A percentile compares a stretch with the other conserved stretches of the same genome.
Conservation (phyloP, 2,113 vertebrate species). For the Cavia porcellus region DNA sequence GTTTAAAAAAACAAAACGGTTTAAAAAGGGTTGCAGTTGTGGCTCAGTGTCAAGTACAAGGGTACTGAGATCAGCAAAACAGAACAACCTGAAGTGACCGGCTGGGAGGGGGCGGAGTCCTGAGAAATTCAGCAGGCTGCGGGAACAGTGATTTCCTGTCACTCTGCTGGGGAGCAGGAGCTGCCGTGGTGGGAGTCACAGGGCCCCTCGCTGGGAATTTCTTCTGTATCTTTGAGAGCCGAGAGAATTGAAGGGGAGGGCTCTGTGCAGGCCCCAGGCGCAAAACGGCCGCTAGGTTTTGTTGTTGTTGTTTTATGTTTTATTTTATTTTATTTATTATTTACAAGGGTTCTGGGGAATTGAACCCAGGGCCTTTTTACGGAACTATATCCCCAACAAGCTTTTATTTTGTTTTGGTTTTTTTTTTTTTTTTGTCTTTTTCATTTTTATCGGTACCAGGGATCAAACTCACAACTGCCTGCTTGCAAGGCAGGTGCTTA, state of each 20-base stretch:
- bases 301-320: not conserved
- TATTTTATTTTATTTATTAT: not conserved
- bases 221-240: not conserved
- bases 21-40: not conserved
- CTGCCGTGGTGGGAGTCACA: not conserved
- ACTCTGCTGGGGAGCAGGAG: not conserved
- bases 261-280: not conserved
- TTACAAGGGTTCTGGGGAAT: not conserved
- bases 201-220: not conserved
- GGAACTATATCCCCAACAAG: no score
- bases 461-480: no score
- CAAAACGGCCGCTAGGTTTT: not conserved
- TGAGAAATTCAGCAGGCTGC: not conserved
- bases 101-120: not conserved
- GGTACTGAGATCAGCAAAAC: not conserved
- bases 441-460: no score
- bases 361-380: not conserved
- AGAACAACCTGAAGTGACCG: not conserved
- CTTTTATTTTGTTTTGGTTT: no score
- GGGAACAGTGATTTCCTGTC: not conserved
- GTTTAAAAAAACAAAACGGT: not conserved
- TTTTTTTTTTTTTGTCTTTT: no score
- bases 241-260: not conserved
- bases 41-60: not conserved
- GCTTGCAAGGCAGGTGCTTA: no score